Base-by-base conservation (phyloP, 2,888 invertebrate species). In the Tetragonula carbonaria region DNA sequence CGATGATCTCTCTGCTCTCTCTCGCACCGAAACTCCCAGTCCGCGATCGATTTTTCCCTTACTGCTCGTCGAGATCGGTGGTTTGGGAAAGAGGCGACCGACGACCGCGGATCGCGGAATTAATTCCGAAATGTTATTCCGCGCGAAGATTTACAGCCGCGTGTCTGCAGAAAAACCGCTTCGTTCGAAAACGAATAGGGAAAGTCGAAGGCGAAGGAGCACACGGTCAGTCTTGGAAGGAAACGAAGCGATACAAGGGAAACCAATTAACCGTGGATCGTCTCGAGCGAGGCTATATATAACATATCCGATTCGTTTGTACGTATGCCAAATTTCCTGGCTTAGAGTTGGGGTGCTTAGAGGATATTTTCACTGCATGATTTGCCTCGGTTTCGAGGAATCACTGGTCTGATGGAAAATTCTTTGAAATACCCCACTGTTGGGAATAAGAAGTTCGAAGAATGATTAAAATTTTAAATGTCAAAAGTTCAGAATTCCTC, bases 221-320 rank as follows among this genome's bases (percentile, higher is more conserved):
- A 74, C 38, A 55, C 55, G n/a, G n/a, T 13, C 23, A 18, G 28
- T 5, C 2, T 51, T 33, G 4, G 4, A 18, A 13, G 18, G 13
- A 55, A 21, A 38, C 66, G 38, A 53, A 53, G 38, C 14, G 74
- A 57, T 66, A 75, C 74, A 67, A 28, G 55, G 66, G 3, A 75
- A 78, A 59, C 59, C 78, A 57, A 74, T 74, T 74, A 75, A 66
- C 74, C 38, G 74, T 55, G 53, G 28, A 28, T 28, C 57, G 21
- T 57, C 45, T 55, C 14, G 18, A 65, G 55, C 53, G 55, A 45
- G 45, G 45, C 45, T 45, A 45, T 45, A 45, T 45, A 8, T 45
- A 11, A 45, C 1, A 11, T 51, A 18, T 51, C 59, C 6, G n/a
- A 66, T 38, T 14, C 65, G 38, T n/a, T n/a, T 38, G 38, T n/a